Conservation (phyloP, 2,797 vertebrate genomes). For the Mormyrus hasselquistii region DNA sequence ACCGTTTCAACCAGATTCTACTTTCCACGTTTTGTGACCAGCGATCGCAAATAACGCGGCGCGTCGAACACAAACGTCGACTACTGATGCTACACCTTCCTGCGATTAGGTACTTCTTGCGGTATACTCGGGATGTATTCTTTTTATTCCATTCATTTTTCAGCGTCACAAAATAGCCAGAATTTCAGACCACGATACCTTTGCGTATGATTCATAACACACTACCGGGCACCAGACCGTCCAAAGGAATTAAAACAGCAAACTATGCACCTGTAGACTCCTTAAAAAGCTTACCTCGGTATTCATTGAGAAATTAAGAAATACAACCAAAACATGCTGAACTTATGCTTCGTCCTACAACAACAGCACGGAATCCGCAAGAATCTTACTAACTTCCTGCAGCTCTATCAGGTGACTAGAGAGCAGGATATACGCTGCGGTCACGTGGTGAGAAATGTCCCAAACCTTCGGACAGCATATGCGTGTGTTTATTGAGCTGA, state of each 20-base stretch:
- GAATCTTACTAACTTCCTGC: not conserved
- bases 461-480: not conserved
- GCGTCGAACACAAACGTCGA: not conserved
- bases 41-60: not conserved
- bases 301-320: conserved; percentile 21
- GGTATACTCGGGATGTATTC: not conserved
- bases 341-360: not conserved
- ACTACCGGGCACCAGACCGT: not conserved
- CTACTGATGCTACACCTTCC: not conserved
- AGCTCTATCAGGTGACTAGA: conserved; percentile 5
- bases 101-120: not conserved
- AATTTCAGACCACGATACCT: not conserved
- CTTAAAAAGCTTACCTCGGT: conserved; percentile 14
- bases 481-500: not conserved
- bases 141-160: not conserved
- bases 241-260: not conserved
- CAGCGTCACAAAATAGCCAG: not conserved
- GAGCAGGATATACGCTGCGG: not conserved
- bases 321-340: not conserved
- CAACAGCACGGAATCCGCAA: too few relatives aligned
- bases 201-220: not conserved
- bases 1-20: not conserved
- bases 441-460: not conserved
- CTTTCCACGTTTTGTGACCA: not conserved
- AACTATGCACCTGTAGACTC: not conserved